These are phyloP conservation scores for Athalia rosae DNA, from an alignment of 2,888 invertebrate species.

Conservation along the genomic window DNA sequence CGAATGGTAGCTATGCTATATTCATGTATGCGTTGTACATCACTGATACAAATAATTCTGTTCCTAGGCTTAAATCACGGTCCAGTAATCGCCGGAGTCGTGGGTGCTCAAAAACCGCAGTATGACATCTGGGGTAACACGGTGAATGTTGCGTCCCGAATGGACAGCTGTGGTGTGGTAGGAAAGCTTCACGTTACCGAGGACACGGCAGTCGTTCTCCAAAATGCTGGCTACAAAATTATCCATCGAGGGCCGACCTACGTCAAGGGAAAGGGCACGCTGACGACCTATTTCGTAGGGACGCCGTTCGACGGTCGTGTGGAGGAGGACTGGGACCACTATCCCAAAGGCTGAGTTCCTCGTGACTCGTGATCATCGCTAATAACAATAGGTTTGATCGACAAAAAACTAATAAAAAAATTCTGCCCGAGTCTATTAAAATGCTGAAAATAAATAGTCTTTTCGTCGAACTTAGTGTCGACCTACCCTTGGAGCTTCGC, in stretches of 20 bases:
- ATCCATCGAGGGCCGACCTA: conserved; percentile 94
- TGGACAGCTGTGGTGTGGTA: conserved; percentile 97
- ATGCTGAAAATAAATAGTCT: too few species aligned
- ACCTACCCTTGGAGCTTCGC: too few species aligned
- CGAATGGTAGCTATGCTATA: too few species aligned
- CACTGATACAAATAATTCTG: conserved; percentile 2
- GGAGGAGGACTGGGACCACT: conserved; percentile 48
- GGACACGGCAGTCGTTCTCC: conserved; percentile 87
- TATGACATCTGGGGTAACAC: conserved; percentile 99
- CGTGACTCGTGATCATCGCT: too few species aligned
- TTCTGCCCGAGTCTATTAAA: too few species aligned
- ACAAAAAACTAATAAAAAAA: too few species aligned
- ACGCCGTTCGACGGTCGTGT: conserved; percentile 83
- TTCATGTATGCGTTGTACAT: too few species aligned
- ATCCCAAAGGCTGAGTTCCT: conserved; percentile 16
- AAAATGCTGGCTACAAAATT: conserved; percentile 89
- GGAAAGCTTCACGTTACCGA: conserved; percentile 91
- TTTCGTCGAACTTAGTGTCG: too few species aligned
- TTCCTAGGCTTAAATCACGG: conserved; percentile 88
- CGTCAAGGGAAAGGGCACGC: conserved; percentile 95
- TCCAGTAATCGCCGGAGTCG: conserved; percentile 96
- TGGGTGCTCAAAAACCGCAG: conserved; percentile 98
- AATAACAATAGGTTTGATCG: too few species aligned
- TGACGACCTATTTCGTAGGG: conserved; percentile 94
- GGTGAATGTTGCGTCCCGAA: conserved; percentile 96